phyloP scores from a whole-genome alignment of 2,888 invertebrate genomes.

The Temnothorax unifasciatus region DNA sequence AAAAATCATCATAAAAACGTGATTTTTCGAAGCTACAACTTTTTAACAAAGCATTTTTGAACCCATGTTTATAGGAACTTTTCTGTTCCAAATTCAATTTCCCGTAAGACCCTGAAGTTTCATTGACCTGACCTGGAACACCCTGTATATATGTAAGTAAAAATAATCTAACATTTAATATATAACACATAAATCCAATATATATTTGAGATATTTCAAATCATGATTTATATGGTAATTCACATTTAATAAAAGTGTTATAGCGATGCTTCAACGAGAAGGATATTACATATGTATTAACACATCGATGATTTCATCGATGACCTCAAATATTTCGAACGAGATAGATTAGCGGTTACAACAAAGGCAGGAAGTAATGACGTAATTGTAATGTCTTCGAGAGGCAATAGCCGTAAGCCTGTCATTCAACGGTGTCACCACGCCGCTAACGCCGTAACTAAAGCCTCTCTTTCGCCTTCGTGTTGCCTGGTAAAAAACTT shows the following conservation, averaged over 20 bases:
- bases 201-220: neutral
- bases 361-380: neutral
- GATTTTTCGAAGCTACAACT: no score
- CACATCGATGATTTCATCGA: neutral
- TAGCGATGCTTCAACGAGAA: neutral
- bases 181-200: neutral
- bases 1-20: no score
- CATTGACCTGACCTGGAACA: no score
- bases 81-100: no score
- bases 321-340: neutral
- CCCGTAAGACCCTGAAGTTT: no score
- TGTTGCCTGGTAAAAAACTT: conserved; percentile 30
- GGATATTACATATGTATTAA: neutral
- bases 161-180: neutral
- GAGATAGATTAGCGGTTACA: neutral
- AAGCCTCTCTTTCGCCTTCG: neutral
- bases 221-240: neutral
- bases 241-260: neutral
- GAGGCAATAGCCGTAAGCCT: conserved; percentile 18
- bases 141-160: no score
- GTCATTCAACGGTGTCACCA: conserved; percentile 9
- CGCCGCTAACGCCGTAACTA: conserved; percentile 14
- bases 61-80: no score
- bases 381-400: conserved; percentile 18
- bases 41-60: no score